Conservation (phyloP, 2,888 invertebrate genomes). For the Morpho helenor region DNA sequence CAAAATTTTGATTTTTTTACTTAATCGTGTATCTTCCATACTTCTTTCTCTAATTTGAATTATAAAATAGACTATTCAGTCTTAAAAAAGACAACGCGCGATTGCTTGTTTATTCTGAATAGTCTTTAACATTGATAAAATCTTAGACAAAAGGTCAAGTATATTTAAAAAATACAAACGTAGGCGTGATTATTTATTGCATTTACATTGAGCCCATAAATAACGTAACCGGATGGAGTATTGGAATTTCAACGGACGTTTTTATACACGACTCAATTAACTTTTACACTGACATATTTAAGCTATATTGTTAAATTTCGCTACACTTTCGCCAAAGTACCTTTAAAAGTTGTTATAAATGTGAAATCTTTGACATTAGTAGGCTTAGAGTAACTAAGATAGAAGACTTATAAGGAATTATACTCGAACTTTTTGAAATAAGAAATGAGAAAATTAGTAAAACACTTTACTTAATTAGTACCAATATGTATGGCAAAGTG, state of each 20-base stretch:
- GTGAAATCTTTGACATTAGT: neutral
- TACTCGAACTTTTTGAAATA: too few species aligned
- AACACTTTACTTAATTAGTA: too few species aligned
- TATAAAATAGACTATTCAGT: too few species aligned
- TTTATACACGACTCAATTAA: slow-evolving; percentile 22
- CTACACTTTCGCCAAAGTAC: neutral
- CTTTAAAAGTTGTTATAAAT: neutral
- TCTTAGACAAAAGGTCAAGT: slow-evolving; percentile 47
- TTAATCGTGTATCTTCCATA: too few species aligned
- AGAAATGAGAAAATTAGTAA: too few species aligned
- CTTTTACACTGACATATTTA: slow-evolving; percentile 7
- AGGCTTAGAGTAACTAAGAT: neutral
- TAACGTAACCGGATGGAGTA: slow-evolving; percentile 25
- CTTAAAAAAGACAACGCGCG: neutral
- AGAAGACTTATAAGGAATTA: too few species aligned
- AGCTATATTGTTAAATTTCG: neutral
- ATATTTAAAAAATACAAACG: slow-evolving; percentile 36
- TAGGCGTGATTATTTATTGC: slow-evolving; percentile 34
- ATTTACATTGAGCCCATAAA: slow-evolving; percentile 29
- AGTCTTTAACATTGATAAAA: neutral
- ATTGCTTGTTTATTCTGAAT: neutral
- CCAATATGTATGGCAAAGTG: too few species aligned
- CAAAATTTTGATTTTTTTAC: too few species aligned
- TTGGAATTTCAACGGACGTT: slow-evolving; percentile 23
- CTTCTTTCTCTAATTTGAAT: too few species aligned